These are phyloP conservation scores for Drosophila robusta DNA, from an alignment of 2,888 invertebrate genomes.

Conservation along the genomic window DNA sequence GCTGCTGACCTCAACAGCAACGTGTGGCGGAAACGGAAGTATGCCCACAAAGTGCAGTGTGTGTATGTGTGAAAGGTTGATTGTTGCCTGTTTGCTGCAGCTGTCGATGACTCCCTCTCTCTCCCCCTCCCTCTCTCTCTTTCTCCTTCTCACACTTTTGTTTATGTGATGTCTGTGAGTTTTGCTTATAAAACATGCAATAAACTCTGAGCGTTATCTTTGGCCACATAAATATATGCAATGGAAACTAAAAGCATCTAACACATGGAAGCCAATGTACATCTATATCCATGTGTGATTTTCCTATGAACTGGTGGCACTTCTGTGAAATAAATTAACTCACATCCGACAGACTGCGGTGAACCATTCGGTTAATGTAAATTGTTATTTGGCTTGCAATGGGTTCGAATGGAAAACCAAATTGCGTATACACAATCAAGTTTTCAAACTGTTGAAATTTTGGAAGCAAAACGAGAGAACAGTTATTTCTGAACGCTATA, in stretches of 20 bases:
- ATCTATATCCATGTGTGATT: neutral
- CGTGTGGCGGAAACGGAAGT: slow-evolving; percentile 64
- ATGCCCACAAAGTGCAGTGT: slow-evolving; percentile 14
- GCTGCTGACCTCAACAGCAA: slow-evolving; percentile 54
- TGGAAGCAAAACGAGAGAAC: too few relatives aligned
- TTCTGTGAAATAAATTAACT: neutral
- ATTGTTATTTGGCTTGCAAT: neutral
- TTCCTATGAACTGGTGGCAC: neutral
- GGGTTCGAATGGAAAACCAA: neutral
- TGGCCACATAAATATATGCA: slow-evolving; percentile 24
- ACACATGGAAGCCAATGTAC: neutral
- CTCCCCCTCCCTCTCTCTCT: neutral
- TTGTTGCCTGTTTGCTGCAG: slow-evolving; percentile 49
- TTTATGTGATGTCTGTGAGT: slow-evolving; percentile 44
- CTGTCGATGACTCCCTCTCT: slow-evolving; percentile 3
- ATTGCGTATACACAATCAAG: neutral
- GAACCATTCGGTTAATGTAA: too few relatives aligned
- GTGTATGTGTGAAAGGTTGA: slow-evolving; percentile 35
- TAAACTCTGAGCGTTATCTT: slow-evolving; percentile 55
- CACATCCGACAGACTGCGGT: too few relatives aligned
- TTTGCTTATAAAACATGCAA: slow-evolving; percentile 65
- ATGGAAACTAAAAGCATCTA: slow-evolving; percentile 3
- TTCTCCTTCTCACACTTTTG: neutral
- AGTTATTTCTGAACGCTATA: too few relatives aligned
- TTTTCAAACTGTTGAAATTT: neutral